Conservation (phyloP, 2,113 vertebrate species). For the Takifugu flavidus region DNA sequence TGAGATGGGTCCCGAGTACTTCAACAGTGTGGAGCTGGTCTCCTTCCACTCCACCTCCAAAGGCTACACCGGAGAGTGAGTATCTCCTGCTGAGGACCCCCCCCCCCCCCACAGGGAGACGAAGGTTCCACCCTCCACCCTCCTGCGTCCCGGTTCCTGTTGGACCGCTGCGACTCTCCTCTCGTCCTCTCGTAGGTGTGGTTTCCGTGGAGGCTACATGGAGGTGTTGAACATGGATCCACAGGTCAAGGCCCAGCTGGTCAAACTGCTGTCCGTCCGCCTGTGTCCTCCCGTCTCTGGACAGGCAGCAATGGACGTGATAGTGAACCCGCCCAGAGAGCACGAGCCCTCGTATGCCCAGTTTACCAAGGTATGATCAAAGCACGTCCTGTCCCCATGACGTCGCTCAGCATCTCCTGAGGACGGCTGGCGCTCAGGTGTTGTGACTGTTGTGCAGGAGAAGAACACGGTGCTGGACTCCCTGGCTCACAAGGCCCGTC, state of each 20-base stretch:
- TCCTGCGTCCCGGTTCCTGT: no score
- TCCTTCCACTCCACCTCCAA: conserved; percentile 87
- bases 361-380: conserved; percentile 68
- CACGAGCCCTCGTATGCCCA: conserved; percentile 75
- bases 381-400: no score
- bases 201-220: conserved; percentile 81
- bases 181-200: conserved; percentile 70
- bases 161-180: background rate
- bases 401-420: background rate
- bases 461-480: conserved; percentile 62
- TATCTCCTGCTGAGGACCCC: no score
- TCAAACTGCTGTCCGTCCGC: conserved; percentile 78
- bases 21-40: conserved; percentile 73
- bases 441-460: conserved; percentile 66
- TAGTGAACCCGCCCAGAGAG: conserved; percentile 69
- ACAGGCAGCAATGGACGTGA: conserved; percentile 73
- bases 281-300: conserved; percentile 77
- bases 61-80: conserved; percentile 84
- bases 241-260: conserved; percentile 71
- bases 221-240: conserved; percentile 83
- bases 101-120: no score
- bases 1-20: conserved; percentile 80
- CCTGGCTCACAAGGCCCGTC: conserved; percentile 78
- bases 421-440: no score
- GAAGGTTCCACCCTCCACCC: no score